Conservation (phyloP, 2,888 invertebrate genomes). For the Temnothorax unifasciatus region DNA sequence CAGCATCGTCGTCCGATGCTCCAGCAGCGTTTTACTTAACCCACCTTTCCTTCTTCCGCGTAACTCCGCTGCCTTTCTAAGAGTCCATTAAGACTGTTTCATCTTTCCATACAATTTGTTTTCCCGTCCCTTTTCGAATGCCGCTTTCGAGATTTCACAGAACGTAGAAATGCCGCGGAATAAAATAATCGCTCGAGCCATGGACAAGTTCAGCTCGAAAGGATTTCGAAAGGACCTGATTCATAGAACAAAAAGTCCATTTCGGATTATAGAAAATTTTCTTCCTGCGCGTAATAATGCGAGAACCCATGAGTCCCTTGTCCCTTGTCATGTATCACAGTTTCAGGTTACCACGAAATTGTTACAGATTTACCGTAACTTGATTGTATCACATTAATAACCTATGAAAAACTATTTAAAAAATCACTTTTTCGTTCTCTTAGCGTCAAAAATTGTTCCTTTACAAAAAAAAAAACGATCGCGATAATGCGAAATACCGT, state of each 20-base stretch:
- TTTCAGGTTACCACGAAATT: neutral
- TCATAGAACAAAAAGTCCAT: constrained; percentile 35
- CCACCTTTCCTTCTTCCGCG: constrained; percentile 59
- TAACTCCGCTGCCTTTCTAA: constrained; percentile 67
- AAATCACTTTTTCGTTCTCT: neutral
- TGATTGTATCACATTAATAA: neutral
- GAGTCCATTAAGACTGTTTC: constrained; percentile 77
- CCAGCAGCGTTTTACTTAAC: constrained; percentile 59
- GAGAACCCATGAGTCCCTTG: neutral
- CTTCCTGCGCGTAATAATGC: neutral
- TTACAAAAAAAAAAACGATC: neutral
- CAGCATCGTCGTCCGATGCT: constrained; percentile 20
- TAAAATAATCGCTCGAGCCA: constrained; percentile 66
- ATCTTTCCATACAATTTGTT: constrained; percentile 78
- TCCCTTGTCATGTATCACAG: neutral
- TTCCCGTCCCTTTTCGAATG: constrained; percentile 69
- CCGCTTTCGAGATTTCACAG: constrained; percentile 56
- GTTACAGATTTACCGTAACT: neutral
- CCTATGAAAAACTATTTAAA: neutral
- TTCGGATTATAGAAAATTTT: constrained; percentile 58
- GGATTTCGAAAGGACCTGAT: constrained; percentile 22
- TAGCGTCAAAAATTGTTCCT: neutral
- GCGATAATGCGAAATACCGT: neutral
- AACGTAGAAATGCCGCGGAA: constrained; percentile 65
- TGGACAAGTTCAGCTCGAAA: constrained; percentile 24